Evolutionary conservation across 2,888 invertebrate genomes (phyloP), one percentile per base, ranked within the genome.

Genomic region (Axea sp.): DNA sequence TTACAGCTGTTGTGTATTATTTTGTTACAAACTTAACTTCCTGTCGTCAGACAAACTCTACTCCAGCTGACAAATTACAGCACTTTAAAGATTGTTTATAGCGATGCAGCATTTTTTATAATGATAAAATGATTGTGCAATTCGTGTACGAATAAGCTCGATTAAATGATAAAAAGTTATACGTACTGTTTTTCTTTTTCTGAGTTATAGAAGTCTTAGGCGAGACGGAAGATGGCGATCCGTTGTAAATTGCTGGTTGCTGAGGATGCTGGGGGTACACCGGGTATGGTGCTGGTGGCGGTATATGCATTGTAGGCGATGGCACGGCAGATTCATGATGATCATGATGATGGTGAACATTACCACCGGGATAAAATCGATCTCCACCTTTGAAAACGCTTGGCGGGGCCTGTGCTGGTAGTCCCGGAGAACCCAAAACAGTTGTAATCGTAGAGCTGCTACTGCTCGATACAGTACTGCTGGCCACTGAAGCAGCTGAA

Each of bases 131-230:
- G n/a, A n/a, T n/a, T n/a, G n/a, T n/a, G n/a, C n/a, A n/a, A n/a
- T n/a, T n/a, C n/a, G n/a, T n/a, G n/a, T n/a, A n/a, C n/a, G n/a
- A n/a, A n/a, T n/a, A n/a, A n/a, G n/a, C n/a, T n/a, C n/a, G n/a
- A n/a, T n/a, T n/a, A n/a, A n/a, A n/a, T n/a, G n/a, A n/a, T n/a
- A 39, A 3, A 2, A 39, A 39, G 2, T 15, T 15, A 76, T 81
- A 86, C 86, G 84, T 85, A 84, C 88, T 88, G 83, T 86, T 87
- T 81, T 87, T 86, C 81, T 86, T 91, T 89, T 91, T 91, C 89
- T 94, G 94, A 81, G 93, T 93, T 81, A 93, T 91, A 47, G 92
- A 90, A 82, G 91, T 91, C 81, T 89, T 87, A 78, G 88, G 89
- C 86, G 90, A 90, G 83, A 89, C 88, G 79, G 89, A 88, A 73